phyloP scores from a whole-genome alignment of 2,888 invertebrate genomes.

The Synanthedon formicaeformis region DNA sequence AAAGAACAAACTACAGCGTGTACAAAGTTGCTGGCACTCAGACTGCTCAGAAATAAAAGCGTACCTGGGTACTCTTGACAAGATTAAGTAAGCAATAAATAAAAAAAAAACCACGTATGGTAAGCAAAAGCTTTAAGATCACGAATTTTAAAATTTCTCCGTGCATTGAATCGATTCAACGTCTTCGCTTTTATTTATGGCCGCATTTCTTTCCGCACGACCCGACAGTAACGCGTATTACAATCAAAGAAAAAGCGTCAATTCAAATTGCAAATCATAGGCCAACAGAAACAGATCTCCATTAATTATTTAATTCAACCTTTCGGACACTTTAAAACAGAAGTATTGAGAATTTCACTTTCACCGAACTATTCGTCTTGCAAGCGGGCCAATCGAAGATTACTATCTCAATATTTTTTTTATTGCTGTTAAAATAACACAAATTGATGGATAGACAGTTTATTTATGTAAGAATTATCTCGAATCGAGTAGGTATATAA shows the following conservation, averaged over 20 bases:
- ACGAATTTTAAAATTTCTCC: background rate
- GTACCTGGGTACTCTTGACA: no score
- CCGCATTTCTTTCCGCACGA: slow-evolving; percentile 19
- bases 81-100: no score
- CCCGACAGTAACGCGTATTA: slow-evolving; percentile 16
- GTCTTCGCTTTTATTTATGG: background rate
- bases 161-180: background rate
- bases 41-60: no score
- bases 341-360: slow-evolving; percentile 54
- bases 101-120: no score
- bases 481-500: slow-evolving; percentile 2
- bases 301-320: slow-evolving; percentile 51
- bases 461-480: slow-evolving; percentile 50
- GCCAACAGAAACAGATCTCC: slow-evolving; percentile 29
- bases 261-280: background rate
- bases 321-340: slow-evolving; percentile 45
- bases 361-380: slow-evolving; percentile 47
- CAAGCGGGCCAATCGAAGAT: slow-evolving; percentile 19
- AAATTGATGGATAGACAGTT: slow-evolving; percentile 40
- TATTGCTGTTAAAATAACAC: slow-evolving; percentile 39
- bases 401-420: slow-evolving; percentile 16
- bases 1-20: no score
- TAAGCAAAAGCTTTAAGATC: background rate
- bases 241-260: background rate
- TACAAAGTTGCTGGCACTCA: no score